Evolutionary conservation across 1,140 invertebrate genomes (phyloP).

Genomic region (Yoshiicerus persimilis): DNA sequence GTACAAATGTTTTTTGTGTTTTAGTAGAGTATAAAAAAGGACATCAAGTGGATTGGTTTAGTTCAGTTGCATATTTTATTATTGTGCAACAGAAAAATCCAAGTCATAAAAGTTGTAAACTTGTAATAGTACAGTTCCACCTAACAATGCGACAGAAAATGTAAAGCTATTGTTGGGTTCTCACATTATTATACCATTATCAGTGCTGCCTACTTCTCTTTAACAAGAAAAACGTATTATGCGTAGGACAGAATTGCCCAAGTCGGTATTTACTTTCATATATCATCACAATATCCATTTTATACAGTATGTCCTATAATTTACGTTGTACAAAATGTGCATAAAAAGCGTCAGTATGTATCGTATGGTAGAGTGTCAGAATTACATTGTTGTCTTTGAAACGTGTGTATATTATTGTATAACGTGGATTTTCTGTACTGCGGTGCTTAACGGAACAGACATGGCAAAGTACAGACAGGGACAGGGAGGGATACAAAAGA

Average conservation of each 20-base stretch:
- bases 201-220: background rate
- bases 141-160: background rate
- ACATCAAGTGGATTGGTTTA: background rate
- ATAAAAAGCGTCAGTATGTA: too few relatives aligned
- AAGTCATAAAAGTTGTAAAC: background rate
- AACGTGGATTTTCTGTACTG: background rate
- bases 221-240: too few relatives aligned
- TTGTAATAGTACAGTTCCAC: background rate
- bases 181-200: background rate
- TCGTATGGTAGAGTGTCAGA: background rate
- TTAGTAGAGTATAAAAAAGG: background rate
- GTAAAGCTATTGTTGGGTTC: background rate
- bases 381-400: background rate
- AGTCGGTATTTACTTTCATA: too few relatives aligned
- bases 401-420: too few relatives aligned
- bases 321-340: too few relatives aligned
- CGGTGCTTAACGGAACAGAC: background rate
- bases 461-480: too few relatives aligned
- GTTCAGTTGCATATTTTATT: slow-evolving; percentile 11
- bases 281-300: too few relatives aligned
- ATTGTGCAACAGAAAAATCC: background rate
- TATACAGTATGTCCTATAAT: too few relatives aligned
- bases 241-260: too few relatives aligned
- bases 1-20: background rate
- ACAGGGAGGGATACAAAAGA: background rate